These are phyloP conservation scores for Battus philenor DNA, from an alignment of 1,140 invertebrate species.

Conservation along the genomic window DNA sequence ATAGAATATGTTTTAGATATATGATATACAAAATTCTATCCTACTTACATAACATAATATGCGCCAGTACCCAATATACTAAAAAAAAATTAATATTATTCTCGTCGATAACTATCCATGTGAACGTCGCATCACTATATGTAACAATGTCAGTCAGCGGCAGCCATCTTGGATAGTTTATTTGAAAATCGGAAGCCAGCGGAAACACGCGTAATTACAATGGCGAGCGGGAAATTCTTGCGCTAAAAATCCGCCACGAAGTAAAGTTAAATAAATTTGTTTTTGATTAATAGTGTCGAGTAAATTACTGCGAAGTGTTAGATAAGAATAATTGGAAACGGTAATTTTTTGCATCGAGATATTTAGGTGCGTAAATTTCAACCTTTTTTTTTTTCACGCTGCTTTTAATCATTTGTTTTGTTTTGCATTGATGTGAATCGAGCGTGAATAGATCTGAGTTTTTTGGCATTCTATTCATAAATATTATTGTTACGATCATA, in stretches of 20 bases:
- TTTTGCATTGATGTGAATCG: slow-evolving; percentile 12
- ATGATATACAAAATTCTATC: too few species aligned
- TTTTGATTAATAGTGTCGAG: slow-evolving; percentile 4
- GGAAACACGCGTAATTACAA: slow-evolving; percentile 34
- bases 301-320: slow-evolving; percentile 7
- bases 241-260: slow-evolving; percentile 13
- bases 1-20: too few species aligned
- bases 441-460: too few species aligned
- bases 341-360: not conserved
- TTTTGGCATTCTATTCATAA: too few species aligned
- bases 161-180: slow-evolving; percentile 58
- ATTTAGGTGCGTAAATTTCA: slow-evolving; percentile 12
- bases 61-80: too few species aligned
- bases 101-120: too few species aligned
- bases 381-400: slow-evolving; percentile 10
- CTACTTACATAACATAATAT: too few species aligned
- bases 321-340: too few species aligned
- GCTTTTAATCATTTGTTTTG: slow-evolving; percentile 9
- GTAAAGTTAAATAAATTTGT: slow-evolving; percentile 14
- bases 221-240: slow-evolving; percentile 22
- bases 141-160: slow-evolving; percentile 37
- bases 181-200: slow-evolving; percentile 54
- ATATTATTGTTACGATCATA: too few species aligned
- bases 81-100: too few species aligned
- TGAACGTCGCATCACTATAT: slow-evolving; percentile 26